Conservation (phyloP, 2,797 vertebrate species). For the Odontamblyopus lacepedii region DNA sequence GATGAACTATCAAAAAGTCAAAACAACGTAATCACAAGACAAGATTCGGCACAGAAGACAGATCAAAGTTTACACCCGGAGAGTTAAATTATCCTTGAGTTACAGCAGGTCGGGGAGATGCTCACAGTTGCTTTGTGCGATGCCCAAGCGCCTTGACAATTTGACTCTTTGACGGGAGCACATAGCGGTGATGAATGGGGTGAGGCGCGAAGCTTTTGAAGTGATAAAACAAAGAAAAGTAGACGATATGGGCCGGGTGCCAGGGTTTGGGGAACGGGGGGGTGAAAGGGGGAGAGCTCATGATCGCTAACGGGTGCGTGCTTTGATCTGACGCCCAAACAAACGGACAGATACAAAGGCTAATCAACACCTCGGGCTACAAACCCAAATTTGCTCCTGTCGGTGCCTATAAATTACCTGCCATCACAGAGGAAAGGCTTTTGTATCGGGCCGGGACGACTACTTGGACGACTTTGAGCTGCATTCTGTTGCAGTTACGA, state of each 20-base stretch:
- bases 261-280: slow-evolving; percentile 36
- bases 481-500: neutral
- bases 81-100: slow-evolving; percentile 52
- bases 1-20: slow-evolving; percentile 56
- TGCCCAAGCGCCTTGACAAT: slow-evolving; percentile 56
- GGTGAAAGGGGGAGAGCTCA: slow-evolving; percentile 33
- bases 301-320: slow-evolving; percentile 53
- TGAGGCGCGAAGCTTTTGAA: slow-evolving; percentile 64
- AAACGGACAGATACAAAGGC: slow-evolving; percentile 63
- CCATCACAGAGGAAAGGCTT: slow-evolving; percentile 50
- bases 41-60: slow-evolving; percentile 54
- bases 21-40: slow-evolving; percentile 23
- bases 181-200: slow-evolving; percentile 57
- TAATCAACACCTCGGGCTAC: slow-evolving; percentile 64
- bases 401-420: slow-evolving; percentile 58
- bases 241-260: slow-evolving; percentile 45
- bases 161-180: slow-evolving; percentile 56
- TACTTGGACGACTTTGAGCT: neutral
- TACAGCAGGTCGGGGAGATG: slow-evolving; percentile 57
- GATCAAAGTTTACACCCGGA: slow-evolving; percentile 53
- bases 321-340: slow-evolving; percentile 65
- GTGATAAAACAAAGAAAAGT: slow-evolving; percentile 67
- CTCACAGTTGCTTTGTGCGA: slow-evolving; percentile 49
- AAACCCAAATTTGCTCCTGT: slow-evolving; percentile 57
- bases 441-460: slow-evolving; percentile 30